Evolutionary conservation across 1,140 invertebrate genomes (phyloP), one percentile per base, ranked within the genome.

Genomic region (Mya arenaria): DNA sequence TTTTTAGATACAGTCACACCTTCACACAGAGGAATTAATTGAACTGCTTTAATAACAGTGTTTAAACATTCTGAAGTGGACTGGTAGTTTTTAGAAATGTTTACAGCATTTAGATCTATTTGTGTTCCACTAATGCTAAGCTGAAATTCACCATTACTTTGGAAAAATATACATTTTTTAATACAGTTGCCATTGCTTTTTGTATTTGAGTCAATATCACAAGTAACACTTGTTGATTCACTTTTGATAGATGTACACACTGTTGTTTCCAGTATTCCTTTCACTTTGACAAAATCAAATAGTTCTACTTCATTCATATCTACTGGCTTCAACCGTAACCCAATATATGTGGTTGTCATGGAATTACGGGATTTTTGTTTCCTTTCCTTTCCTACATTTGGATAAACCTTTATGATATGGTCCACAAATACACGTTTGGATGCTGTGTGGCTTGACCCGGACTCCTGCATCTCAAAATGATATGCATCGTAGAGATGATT

Each of bases 151-250:
- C 58, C 72, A 75, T 63, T 41, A n/a, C n/a, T 32, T n/a, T 62
- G 2, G 39, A 75, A 39, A 23, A 8, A 62, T 63, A 58, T 10
- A 1, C 2, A 0, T 37, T 58, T 73, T 3, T 17, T 1, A 4
- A 58, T 19, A 4, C 39, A 56, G n/a, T 73, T 55, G 2, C 55
- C 69, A 56, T 73, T 58, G 23, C 56, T 60, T 60, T 25, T 60
- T 60, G 13, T 30, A 19, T 30, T 60, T 10, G 56, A 8, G 10
- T 23, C 56, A 60, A 60, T 60, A 13, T 10, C 8, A 25, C 56
- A 23, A 15, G 8, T 19, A 30, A 60, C 13, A 60, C 25, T 13
- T 8, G 8, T 19, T 60, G 19, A 60, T 8, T 8, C 13, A 60
- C 28, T 13, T 60, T 60, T 25, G 10, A 48, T 19, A 48, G 19